Percentiles rank a stretch among this genome's conserved stretches.
These are phyloP conservation scores for Metridium senile DNA, from an alignment of 92 coral and sea anemone genomes.

Conservation along the genomic window DNA sequence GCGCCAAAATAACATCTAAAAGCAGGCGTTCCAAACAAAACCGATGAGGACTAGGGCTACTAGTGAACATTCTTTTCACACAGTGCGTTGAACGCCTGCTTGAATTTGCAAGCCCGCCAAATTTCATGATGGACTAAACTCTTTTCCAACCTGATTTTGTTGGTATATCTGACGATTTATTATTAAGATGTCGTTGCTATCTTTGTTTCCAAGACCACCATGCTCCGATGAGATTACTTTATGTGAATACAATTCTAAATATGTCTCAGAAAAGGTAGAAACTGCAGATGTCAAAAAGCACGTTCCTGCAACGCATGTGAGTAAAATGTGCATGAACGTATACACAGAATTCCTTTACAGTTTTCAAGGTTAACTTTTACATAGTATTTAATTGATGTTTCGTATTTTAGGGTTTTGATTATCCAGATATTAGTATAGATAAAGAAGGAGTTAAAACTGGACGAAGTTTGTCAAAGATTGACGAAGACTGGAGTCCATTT, in stretches of 20 bases:
- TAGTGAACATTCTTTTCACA: not conserved
- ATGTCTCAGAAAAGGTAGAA: conserved; percentile 61
- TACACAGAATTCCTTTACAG: too few species aligned
- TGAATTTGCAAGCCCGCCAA: conserved; percentile 26
- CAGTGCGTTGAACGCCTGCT: conserved; percentile 26
- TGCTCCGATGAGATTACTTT: conserved; percentile 69
- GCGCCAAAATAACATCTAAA: conserved; percentile 15
- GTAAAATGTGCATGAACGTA: too few species aligned
- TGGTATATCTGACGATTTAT: not conserved
- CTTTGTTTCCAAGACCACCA: conserved; percentile 84
- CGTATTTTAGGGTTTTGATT: conserved; percentile 64
- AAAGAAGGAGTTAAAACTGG: conserved; percentile 66
- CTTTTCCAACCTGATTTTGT: not conserved
- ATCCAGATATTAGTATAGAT: conserved; percentile 57
- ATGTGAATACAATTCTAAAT: conserved; percentile 80
- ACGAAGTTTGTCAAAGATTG: conserved; percentile 56
- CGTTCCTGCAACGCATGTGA: conserved; percentile 77
- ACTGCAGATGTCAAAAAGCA: conserved; percentile 73
- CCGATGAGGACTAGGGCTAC: conserved; percentile 3
- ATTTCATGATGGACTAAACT: conserved; percentile 16
- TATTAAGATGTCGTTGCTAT: conserved; percentile 63
- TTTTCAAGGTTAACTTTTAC: too few species aligned
- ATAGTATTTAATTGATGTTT: not conserved
- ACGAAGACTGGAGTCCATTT: conserved; percentile 66
- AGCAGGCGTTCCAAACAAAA: conserved; percentile 14